phyloP scores from a whole-genome alignment of 1,140 invertebrate genomes.

The Acromyrmex charruanus region DNA sequence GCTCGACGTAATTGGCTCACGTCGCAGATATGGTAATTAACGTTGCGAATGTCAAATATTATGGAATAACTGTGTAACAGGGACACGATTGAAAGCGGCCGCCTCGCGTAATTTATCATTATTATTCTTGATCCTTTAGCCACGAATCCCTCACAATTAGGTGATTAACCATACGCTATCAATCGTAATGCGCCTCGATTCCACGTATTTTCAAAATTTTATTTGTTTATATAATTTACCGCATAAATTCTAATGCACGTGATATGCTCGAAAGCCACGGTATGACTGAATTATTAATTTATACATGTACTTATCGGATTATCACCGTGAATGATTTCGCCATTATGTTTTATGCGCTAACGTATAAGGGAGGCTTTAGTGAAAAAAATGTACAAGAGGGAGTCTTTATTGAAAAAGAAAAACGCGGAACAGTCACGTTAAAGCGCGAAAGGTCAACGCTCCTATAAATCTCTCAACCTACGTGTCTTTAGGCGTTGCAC shows the following conservation, averaged over 20 bases:
- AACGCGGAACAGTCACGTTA: constrained; percentile 12
- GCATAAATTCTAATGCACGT: no score
- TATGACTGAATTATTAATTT: constrained; percentile 5
- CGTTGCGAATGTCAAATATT: constrained; percentile 56
- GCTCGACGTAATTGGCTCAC: constrained; percentile 62
- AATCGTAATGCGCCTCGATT: constrained; percentile 17
- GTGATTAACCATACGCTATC: constrained; percentile 49
- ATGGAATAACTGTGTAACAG: constrained; percentile 56
- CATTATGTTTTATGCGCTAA: background rate
- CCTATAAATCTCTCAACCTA: constrained; percentile 80
- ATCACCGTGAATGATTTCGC: constrained; percentile 1
- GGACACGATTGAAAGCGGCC: constrained; percentile 6
- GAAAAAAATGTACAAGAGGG: no score
- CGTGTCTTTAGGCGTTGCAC: constrained; percentile 64
- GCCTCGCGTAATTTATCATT: constrained; percentile 40
- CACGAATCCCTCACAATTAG: constrained; percentile 3
- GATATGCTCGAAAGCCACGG: background rate
- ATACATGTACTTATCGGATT: background rate
- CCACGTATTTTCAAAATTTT: background rate
- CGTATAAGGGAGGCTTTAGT: background rate
- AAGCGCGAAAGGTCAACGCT: constrained; percentile 80
- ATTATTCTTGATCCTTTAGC: background rate
- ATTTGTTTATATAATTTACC: background rate
- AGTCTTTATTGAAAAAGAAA: background rate
- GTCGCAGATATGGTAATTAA: constrained; percentile 63